Percentiles rank a stretch among this genome's conserved stretches.
These are phyloP conservation scores for Drosophila aldrichi DNA, from an alignment of 2,888 invertebrate genomes.

Conservation along the genomic window DNA sequence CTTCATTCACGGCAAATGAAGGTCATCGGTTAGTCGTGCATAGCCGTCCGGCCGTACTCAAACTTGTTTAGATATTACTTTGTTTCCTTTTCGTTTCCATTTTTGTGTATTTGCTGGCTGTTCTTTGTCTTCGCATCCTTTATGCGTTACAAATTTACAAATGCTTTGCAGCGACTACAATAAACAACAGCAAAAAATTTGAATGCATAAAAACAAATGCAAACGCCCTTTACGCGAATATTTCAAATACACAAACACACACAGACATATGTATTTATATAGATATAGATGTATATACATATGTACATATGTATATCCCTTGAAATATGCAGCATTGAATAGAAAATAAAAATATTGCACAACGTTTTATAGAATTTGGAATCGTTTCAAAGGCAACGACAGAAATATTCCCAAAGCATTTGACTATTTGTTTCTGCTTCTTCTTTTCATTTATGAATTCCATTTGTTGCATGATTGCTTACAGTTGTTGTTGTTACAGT, in stretches of 20 bases:
- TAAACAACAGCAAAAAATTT: constrained; percentile 49
- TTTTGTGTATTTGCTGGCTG: constrained; percentile 21
- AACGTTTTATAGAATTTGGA: constrained; percentile 61
- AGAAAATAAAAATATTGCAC: constrained; percentile 60
- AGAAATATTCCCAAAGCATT: constrained; percentile 42
- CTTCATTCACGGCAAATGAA: no score
- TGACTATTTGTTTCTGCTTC: neutral
- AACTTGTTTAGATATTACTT: constrained; percentile 12
- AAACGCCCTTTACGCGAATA: constrained; percentile 39
- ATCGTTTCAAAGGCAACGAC: constrained; percentile 51
- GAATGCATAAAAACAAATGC: constrained; percentile 50
- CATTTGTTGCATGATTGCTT: constrained; percentile 1
- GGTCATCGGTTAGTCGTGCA: neutral
- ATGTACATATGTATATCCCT: no score
- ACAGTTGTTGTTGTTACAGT: neutral
- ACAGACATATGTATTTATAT: neutral
- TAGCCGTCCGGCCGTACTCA: neutral
- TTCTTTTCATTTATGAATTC: constrained; percentile 3
- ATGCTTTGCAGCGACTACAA: constrained; percentile 46
- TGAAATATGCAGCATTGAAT: no score
- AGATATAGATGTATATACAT: neutral
- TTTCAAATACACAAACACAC: constrained; percentile 24
- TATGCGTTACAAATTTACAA: constrained; percentile 38
- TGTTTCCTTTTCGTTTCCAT: neutral
- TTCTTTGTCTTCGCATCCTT: constrained; percentile 42